Evolutionary conservation across 2,797 vertebrate genomes (phyloP).

Genomic region (Arctocebus calabarensis): DNA sequence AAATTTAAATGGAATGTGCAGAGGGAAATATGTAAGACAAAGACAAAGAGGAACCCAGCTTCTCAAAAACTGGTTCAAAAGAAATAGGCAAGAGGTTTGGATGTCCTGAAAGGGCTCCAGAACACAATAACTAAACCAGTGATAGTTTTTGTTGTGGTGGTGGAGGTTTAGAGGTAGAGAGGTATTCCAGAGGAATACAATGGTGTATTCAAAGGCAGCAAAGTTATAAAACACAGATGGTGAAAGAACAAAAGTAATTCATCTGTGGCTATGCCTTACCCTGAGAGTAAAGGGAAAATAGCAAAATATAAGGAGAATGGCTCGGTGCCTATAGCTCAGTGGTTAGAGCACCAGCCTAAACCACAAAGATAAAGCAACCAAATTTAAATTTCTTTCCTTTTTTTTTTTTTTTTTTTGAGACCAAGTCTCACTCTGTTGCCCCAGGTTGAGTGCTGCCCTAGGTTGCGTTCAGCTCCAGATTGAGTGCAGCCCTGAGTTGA

Average conservation of each 20-base stretch:
- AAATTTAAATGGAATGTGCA: conserved; percentile 46
- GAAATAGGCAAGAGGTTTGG: conserved; percentile 16
- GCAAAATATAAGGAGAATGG: conserved; percentile 5
- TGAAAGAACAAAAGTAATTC: conserved; percentile 13
- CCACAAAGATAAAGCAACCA: background rate
- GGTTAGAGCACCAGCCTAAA: too few relatives aligned
- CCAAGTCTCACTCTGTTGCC: too few relatives aligned
- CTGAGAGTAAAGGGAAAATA: background rate
- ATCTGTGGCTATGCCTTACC: background rate
- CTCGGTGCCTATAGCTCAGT: too few relatives aligned
- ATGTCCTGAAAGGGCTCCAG: background rate
- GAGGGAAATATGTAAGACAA: background rate
- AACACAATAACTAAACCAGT: background rate
- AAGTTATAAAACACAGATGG: background rate
- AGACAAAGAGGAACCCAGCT: conserved; percentile 21
- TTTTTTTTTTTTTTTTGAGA: too few relatives aligned
- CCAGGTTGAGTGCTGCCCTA: too few relatives aligned
- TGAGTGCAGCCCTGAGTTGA: too few relatives aligned
- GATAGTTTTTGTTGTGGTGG: background rate
- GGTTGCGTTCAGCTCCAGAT: too few relatives aligned
- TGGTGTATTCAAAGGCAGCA: background rate
- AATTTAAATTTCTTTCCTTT: too few relatives aligned
- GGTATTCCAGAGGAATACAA: background rate
- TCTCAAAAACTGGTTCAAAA: background rate
- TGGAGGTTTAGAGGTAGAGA: background rate